phyloP scores from a whole-genome alignment of 2,888 invertebrate species.

The Callinectes sapidus region DNA sequence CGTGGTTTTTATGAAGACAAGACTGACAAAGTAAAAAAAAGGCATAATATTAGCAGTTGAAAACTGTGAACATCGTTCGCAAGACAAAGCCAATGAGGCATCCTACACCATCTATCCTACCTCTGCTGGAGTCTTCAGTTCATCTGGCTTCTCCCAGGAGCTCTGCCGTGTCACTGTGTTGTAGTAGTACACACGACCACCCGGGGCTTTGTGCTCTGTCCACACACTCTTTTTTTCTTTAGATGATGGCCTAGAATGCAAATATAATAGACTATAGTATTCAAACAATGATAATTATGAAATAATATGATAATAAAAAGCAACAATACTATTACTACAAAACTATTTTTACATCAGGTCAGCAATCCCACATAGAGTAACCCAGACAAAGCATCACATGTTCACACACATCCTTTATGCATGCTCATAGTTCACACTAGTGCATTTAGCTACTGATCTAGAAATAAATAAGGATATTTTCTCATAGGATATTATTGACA shows the following conservation, averaged over 20 bases:
- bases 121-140: constrained; percentile 91
- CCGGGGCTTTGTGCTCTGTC: constrained; percentile 98
- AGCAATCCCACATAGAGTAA: too few relatives aligned
- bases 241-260: constrained; percentile 21
- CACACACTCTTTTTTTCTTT: constrained; percentile 78
- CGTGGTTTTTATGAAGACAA: too few relatives aligned
- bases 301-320: too few relatives aligned
- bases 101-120: constrained; percentile 78
- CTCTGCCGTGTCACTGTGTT: constrained; percentile 95
- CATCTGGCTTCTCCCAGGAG: constrained; percentile 98
- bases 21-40: too few relatives aligned
- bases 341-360: neutral
- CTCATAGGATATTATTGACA: too few relatives aligned
- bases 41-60: too few relatives aligned
- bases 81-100: neutral
- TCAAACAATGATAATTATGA: neutral
- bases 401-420: too few relatives aligned
- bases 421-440: too few relatives aligned
- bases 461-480: too few relatives aligned
- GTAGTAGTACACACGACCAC: constrained; percentile 96
- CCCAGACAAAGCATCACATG: too few relatives aligned
- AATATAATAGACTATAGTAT: neutral
- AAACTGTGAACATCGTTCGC: too few relatives aligned
- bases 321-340: neutral
- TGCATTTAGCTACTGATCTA: too few relatives aligned